A percentile compares a stretch with the other conserved stretches of the same genome.
These are phyloP conservation scores for Anthoscopus minutus DNA, from an alignment of 2,113 vertebrate species.

Conservation along the genomic window DNA sequence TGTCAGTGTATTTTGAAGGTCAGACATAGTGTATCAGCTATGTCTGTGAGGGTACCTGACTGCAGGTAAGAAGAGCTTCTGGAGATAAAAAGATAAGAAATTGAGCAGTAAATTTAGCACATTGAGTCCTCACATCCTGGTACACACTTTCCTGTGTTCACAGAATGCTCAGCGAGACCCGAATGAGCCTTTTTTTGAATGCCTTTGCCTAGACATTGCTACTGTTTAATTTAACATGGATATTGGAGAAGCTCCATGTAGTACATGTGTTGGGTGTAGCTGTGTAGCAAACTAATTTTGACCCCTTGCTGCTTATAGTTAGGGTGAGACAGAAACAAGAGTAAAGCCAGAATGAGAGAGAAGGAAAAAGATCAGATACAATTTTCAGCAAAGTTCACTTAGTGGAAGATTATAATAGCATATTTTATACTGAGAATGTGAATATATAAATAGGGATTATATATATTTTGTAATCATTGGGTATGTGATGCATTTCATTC, in stretches of 20 bases:
- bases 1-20: background rate
- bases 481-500: conserved; percentile 9
- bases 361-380: background rate
- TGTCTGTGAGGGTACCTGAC: background rate
- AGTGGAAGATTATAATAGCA: background rate
- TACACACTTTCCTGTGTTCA: background rate
- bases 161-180: background rate
- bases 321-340: background rate
- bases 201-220: background rate
- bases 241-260: background rate
- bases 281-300: background rate
- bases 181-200: background rate
- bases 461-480: conserved; percentile 28
- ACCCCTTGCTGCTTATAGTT: background rate
- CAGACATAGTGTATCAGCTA: background rate
- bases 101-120: background rate
- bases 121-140: background rate
- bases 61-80: background rate
- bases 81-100: background rate
- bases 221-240: background rate
- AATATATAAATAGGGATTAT: background rate
- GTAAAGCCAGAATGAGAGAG: background rate
- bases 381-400: background rate
- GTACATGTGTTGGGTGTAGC: background rate
- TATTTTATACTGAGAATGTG: background rate